These are phyloP conservation scores for Drosophila putrida DNA, from an alignment of 2,888 invertebrate species.

Conservation along the genomic window DNA sequence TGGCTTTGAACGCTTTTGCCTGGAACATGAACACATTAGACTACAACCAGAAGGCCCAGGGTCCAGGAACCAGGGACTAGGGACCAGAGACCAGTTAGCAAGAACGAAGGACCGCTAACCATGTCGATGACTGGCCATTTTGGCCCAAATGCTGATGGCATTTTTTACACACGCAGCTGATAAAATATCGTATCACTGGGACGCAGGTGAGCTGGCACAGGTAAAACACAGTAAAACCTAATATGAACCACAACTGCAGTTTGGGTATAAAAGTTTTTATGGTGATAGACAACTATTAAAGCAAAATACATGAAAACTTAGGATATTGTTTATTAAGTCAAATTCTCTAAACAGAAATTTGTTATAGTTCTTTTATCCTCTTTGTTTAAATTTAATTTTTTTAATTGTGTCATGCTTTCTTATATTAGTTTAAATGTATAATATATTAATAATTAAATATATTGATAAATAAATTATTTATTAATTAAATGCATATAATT, in stretches of 20 bases:
- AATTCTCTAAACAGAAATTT: too few relatives aligned
- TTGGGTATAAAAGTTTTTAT: constrained; percentile 30
- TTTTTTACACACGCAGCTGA: constrained; percentile 57
- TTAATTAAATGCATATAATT: too few relatives aligned
- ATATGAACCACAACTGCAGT: constrained; percentile 22
- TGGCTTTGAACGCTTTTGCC: constrained; percentile 69
- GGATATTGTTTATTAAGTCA: too few relatives aligned
- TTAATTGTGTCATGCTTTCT: not conserved
- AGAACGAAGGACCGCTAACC: constrained; percentile 37
- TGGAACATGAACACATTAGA: constrained; percentile 71
- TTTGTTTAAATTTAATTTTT: too few relatives aligned
- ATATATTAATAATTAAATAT: not conserved
- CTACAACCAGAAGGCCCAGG: constrained; percentile 43
- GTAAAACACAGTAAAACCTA: constrained; percentile 14
- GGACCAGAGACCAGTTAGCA: constrained; percentile 13
- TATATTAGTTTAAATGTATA: not conserved
- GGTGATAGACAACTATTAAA: constrained; percentile 7
- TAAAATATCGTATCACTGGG: constrained; percentile 35
- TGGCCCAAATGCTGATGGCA: constrained; percentile 71
- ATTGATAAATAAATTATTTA: too few relatives aligned
- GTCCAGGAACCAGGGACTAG: constrained; percentile 1
- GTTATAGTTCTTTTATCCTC: too few relatives aligned
- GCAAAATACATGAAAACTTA: not conserved
- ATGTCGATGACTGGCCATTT: constrained; percentile 49
- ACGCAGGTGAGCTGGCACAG: constrained; percentile 43